Evolutionary conservation across 1,140 invertebrate species (phyloP).

Genomic region (Popillia japonica): DNA sequence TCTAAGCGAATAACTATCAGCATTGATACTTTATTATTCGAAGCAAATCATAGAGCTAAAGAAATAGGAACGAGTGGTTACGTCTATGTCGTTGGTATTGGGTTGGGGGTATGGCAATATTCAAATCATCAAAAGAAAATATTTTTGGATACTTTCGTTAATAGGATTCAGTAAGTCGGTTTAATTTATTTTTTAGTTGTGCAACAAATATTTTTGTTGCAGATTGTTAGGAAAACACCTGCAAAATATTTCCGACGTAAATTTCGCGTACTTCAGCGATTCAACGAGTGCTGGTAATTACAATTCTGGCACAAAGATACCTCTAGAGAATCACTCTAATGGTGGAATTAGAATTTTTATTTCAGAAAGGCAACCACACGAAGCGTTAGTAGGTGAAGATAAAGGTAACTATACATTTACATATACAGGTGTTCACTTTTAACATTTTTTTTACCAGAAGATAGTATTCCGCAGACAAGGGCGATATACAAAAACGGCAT

Average conservation of each 20-base stretch:
- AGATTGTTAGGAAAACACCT: slow-evolving; percentile 50
- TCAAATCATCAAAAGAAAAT: slow-evolving; percentile 61
- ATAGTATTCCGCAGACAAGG: no score
- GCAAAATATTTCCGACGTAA: slow-evolving; percentile 61
- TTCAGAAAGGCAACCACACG: slow-evolving; percentile 60
- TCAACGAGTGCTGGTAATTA: slow-evolving; percentile 46
- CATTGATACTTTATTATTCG: slow-evolving; percentile 54
- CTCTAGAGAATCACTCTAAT: slow-evolving; percentile 48
- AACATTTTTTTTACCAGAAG: no score
- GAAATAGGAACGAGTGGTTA: slow-evolving; percentile 50
- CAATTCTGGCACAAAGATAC: slow-evolving; percentile 45
- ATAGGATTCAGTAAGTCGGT: slow-evolving; percentile 55
- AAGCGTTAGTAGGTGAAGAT: slow-evolving; percentile 54
- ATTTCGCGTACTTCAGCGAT: slow-evolving; percentile 60
- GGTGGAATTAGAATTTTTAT: slow-evolving; percentile 62
- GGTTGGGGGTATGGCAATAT: slow-evolving; percentile 64
- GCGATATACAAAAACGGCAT: no score
- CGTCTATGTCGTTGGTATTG: slow-evolving; percentile 61
- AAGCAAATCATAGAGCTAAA: slow-evolving; percentile 55
- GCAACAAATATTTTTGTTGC: not conserved
- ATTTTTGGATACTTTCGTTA: slow-evolving; percentile 62
- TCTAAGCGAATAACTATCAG: slow-evolving; percentile 55
- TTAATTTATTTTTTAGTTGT: not conserved
- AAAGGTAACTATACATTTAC: no score
- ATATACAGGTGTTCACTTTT: no score